These are phyloP conservation scores for Bedellia somnulentella DNA, from an alignment of 2,888 invertebrate genomes.

Conservation along the genomic window DNA sequence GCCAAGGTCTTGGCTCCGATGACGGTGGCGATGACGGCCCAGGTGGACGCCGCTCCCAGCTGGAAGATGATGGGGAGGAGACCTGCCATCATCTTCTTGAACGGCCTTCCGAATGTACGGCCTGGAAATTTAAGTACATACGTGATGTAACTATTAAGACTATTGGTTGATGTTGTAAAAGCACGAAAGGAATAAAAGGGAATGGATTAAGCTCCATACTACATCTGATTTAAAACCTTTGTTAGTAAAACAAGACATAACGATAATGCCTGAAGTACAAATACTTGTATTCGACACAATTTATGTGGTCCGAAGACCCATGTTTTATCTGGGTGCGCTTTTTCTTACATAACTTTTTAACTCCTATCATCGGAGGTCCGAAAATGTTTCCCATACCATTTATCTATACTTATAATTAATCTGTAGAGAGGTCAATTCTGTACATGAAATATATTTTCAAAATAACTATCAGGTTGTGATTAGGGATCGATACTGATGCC, in stretches of 20 bases:
- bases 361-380: too few relatives aligned
- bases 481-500: too few relatives aligned
- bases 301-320: not conserved
- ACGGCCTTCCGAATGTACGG: constrained; percentile 43
- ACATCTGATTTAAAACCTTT: not conserved
- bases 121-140: constrained; percentile 9
- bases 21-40: constrained; percentile 46
- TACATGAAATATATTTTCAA: too few relatives aligned
- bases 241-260: not conserved
- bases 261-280: not conserved
- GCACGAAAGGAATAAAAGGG: not conserved
- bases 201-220: not conserved
- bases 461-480: too few relatives aligned
- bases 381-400: too few relatives aligned
- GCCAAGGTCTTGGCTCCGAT: constrained; percentile 44
- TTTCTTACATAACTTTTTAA: too few relatives aligned
- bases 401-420: too few relatives aligned
- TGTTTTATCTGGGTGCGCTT: too few relatives aligned
- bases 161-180: too few relatives aligned
- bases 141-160: constrained; percentile 1
- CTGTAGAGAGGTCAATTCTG: too few relatives aligned
- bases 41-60: constrained; percentile 46
- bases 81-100: constrained; percentile 37
- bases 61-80: constrained; percentile 46
- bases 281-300: not conserved